Percentiles rank a stretch among this genome's conserved stretches.
Conservation (phyloP, 2,888 invertebrate species). For the Spilarctia lutea region DNA sequence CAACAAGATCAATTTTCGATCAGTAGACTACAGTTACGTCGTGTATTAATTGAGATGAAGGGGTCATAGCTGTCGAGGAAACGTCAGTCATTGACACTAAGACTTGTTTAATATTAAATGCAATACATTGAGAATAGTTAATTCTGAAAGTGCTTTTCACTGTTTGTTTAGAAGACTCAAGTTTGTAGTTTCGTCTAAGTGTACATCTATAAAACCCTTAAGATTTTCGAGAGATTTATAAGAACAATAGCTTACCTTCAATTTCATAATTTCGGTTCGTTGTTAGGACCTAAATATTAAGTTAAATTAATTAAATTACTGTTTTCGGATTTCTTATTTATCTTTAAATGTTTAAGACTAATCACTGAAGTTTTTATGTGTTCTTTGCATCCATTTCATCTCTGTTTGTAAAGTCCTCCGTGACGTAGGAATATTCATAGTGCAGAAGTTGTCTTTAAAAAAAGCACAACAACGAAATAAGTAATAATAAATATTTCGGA, state of each 20-base stretch:
- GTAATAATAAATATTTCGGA: no score
- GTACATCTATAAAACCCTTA: not conserved
- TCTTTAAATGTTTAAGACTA: not conserved
- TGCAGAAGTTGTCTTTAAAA: no score
- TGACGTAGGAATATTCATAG: no score
- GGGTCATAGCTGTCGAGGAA: constrained; percentile 61
- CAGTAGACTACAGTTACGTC: constrained; percentile 48
- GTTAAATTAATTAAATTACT: no score
- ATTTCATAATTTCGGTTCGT: no score
- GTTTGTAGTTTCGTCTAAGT: constrained; percentile 1
- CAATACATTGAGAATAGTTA: constrained; percentile 27
- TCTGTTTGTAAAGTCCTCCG: no score
- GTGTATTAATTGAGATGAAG: constrained; percentile 58
- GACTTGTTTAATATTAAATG: constrained; percentile 41
- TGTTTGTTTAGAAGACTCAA: constrained; percentile 17
- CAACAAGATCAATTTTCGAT: constrained; percentile 37
- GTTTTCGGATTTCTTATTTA: not conserved
- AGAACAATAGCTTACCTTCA: not conserved
- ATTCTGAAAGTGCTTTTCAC: constrained; percentile 32
- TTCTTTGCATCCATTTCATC: no score
- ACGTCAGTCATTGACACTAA: constrained; percentile 59
- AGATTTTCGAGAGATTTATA: not conserved
- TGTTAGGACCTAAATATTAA: not conserved
- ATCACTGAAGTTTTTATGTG: no score
- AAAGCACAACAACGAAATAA: no score